Percentiles rank a stretch among this genome's conserved stretches.
phyloP scores from a whole-genome alignment of 2,888 invertebrate species.

The Drosophila atripex region DNA sequence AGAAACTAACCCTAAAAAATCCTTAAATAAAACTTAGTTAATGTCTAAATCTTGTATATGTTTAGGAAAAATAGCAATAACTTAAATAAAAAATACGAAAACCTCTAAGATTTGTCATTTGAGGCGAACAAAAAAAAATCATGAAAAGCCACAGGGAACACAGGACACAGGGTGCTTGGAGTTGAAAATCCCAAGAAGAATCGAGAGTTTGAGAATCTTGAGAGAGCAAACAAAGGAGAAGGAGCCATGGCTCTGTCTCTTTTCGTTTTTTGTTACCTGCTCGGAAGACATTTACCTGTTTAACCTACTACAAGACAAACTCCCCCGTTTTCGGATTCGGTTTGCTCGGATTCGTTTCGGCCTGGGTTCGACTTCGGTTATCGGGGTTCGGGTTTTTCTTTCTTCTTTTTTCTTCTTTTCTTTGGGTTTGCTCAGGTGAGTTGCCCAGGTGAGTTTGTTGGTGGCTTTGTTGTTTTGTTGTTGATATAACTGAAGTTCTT shows the following conservation, averaged over 20 bases:
- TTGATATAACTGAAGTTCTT: slow-evolving; percentile 65
- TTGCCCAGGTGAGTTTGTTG: slow-evolving; percentile 53
- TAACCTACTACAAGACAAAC: slow-evolving; percentile 37
- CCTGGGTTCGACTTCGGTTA: background rate
- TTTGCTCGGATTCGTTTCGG: slow-evolving; percentile 13
- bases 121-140: slow-evolving; percentile 1
- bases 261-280: slow-evolving; percentile 34
- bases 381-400: slow-evolving; percentile 11
- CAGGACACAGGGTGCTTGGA: slow-evolving; percentile 22
- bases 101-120: slow-evolving; percentile 19
- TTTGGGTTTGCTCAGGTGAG: slow-evolving; percentile 53
- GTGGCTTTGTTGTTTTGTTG: slow-evolving; percentile 19
- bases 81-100: too few species aligned
- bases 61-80: too few species aligned
- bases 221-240: slow-evolving; percentile 1
- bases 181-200: slow-evolving; percentile 4
- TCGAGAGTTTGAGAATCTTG: slow-evolving; percentile 7
- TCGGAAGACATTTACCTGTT: slow-evolving; percentile 43
- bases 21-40: too few species aligned
- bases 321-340: slow-evolving; percentile 35
- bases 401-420: slow-evolving; percentile 12
- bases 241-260: background rate
- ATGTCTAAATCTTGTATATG: too few species aligned
- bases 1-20: too few species aligned
- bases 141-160: background rate